These are phyloP conservation scores for Syrmaticus mikado DNA, from an alignment of 2,113 vertebrate species.

Conservation along the genomic window DNA sequence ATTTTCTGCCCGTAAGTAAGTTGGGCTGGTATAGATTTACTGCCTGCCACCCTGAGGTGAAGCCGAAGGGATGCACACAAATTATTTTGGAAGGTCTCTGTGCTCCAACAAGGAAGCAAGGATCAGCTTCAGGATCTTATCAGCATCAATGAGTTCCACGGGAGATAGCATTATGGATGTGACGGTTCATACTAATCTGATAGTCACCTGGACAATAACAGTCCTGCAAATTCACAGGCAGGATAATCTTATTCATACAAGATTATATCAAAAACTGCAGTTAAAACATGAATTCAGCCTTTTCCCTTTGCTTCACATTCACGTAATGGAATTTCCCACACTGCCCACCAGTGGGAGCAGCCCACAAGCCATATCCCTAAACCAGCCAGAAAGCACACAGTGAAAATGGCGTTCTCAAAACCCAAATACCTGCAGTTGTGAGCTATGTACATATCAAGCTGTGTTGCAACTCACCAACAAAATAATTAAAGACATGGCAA, in stretches of 20 bases:
- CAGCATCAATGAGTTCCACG: background rate
- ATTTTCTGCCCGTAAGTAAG: background rate
- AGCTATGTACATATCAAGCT: fast-evolving
- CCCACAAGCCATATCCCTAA: background rate
- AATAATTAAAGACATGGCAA: background rate
- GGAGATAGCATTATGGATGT: background rate
- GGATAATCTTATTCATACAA: background rate
- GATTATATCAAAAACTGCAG: background rate
- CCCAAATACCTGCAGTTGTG: background rate
- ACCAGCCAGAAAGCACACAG: background rate
- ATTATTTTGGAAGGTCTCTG: background rate
- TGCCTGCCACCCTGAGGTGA: background rate
- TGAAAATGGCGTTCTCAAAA: background rate
- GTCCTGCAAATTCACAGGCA: background rate
- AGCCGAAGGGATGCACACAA: background rate
- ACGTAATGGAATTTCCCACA: fast-evolving
- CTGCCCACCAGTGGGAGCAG: background rate
- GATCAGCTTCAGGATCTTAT: background rate
- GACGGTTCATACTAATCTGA: background rate
- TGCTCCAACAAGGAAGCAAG: background rate
- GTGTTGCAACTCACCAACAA: background rate
- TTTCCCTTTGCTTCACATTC: background rate
- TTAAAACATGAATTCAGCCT: background rate
- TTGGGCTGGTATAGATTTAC: background rate
- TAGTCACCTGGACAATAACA: background rate